Base-by-base conservation (phyloP, 2,888 invertebrate genomes). In the Dendrolimus pini region DNA sequence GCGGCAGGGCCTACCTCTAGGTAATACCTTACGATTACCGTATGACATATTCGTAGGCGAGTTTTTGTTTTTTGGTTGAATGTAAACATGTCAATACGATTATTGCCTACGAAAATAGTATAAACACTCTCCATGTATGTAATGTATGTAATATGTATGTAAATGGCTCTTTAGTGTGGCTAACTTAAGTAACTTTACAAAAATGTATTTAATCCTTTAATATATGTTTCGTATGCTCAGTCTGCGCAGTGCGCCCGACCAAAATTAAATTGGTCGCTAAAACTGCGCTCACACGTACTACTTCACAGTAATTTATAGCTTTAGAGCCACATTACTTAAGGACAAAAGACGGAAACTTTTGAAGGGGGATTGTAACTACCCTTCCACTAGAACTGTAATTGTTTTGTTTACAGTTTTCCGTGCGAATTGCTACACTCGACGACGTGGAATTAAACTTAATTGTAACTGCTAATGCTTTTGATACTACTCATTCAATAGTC, bases 371-470 rank as follows among this genome's bases (percentile, higher is more conserved):
- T 67, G 77, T 76, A 78, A 77, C 75, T 77, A 77, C 76, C 72
- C 70, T 72, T 73, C 66, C 67, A 62, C 64, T 76, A 70, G 71
- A 70, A 74, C 70, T 77, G 75, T 82, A 82, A 83, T 80, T 80
- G 78, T 82, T 84, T 80, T 80, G 83, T 85, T 81, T 78, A 83
- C 75, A 71, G 72, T 63, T 69, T 67, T 68, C 69, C 72, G 67
- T 73, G 70, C 71, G 69, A 72, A 78, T 80, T 79, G 80, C 78
- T 78, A 74, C 67, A 73, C 66, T 73, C 71, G 71, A 72, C 63
- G 70, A 65, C 66, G 71, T 61, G 70, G 71, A 75, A 80, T 82
- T 80, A 76, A 78, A 76, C 77, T 74, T 72, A 73, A 78, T 72
- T 71, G 77, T 82, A 77, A 82, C 74, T 74, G 77, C 78, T 81